Evolutionary conservation across 2,888 invertebrate genomes (phyloP), one percentile per base, ranked within the genome.

Genomic region (Andrena bucephala): DNA sequence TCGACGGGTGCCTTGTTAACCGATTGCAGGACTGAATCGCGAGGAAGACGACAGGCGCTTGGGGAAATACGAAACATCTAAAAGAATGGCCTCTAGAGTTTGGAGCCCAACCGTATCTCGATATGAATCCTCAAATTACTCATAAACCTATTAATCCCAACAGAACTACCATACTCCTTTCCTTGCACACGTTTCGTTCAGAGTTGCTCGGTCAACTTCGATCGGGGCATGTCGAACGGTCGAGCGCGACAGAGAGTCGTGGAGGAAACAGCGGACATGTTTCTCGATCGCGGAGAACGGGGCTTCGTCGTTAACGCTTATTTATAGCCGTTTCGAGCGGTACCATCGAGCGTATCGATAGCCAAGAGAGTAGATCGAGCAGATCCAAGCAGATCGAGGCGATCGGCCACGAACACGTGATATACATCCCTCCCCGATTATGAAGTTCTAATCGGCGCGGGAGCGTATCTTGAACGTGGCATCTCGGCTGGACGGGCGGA

Each of bases 291-390:
- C 33, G 67, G 29, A 42, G 52, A 52, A 62, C 13, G 66, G 42
- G 48, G 52, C 72, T 50, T 68, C 67, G 59, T 48, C 79, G 78
- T 78, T 78, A 60, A 63, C 72, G 65, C 69, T 73, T 81, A 73
- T 74, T 81, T 74, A 73, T 66, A 69, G 69, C 48, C 42, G 31
- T 72, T 72, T 67, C 20, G 48, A 65, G 65, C 66, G 78, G 67
- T 54, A 62, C 59, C 59, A 60, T 77, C 74, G 65, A 59, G 57
- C 65, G 77, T 72, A 73, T 77, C 74, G 65, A 33, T 72, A 52
- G 20, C 48, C 13, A 52, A 33, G 24, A 48, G 31, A 13, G 50
- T 33, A 13, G 42, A 42, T 16, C 42, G 42, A 13, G 13, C 4
- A 13, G 42, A 42, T 42, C 13, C 3, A 13, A 13, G 13, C 42